Conservation (phyloP, 1,140 invertebrate genomes). For the Subanguina moxae region DNA sequence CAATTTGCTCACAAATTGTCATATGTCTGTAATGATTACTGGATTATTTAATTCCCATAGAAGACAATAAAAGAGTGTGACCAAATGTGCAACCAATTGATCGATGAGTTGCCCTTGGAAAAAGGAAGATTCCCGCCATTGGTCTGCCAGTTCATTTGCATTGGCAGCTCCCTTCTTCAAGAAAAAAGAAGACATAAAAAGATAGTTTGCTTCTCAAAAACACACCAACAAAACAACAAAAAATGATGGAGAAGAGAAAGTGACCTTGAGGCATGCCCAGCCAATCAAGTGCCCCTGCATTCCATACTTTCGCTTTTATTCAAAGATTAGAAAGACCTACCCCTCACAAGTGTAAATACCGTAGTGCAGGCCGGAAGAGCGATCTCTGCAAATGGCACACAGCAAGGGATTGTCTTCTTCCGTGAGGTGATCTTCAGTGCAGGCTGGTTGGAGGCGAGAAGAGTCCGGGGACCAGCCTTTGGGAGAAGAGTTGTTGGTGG, state of each 20-base stretch:
- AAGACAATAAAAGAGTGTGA: no score
- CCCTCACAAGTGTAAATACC: conserved; percentile 96
- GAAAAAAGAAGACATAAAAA: no score
- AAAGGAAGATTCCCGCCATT: no score
- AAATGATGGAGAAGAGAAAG: neutral
- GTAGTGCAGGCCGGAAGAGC: conserved; percentile 89
- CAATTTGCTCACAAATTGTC: no score
- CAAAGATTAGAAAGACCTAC: conserved; percentile 56
- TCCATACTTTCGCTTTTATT: neutral
- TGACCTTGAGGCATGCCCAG: neutral
- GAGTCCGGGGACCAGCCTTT: neutral
- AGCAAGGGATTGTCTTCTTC: conserved; percentile 70
- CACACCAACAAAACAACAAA: conserved; percentile 8
- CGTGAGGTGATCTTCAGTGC: neutral
- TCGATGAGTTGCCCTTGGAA: no score
- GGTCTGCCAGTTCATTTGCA: no score
- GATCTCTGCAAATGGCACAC: conserved; percentile 95
- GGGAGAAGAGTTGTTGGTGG: neutral
- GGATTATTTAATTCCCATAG: no score
- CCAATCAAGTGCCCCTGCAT: neutral
- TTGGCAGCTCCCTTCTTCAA: no score
- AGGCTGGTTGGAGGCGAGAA: neutral
- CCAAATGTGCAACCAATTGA: no score
- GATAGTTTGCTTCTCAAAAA: neutral
- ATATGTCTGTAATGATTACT: no score